Conservation (phyloP, 2,888 invertebrate genomes). For the Lasioglossum malachurum region DNA sequence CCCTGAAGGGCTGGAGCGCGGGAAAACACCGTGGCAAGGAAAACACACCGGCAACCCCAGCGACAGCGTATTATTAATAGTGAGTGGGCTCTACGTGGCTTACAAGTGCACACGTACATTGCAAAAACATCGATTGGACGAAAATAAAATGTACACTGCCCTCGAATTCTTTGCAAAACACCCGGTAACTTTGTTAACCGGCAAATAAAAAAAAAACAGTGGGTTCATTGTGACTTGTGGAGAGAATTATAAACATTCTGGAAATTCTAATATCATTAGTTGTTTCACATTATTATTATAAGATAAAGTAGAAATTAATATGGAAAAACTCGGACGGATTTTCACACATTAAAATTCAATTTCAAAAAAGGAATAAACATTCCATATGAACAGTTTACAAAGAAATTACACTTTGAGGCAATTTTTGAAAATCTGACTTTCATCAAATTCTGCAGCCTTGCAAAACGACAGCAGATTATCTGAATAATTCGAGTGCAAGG, state of each 20-base stretch:
- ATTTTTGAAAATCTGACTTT: too few species aligned
- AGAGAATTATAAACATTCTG: neutral
- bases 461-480: neutral
- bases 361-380: too few species aligned
- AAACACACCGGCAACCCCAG: neutral
- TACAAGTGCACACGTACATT: neutral
- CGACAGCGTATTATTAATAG: slow-evolving; percentile 6
- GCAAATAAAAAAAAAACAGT: too few species aligned
- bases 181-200: neutral
- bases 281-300: too few species aligned
- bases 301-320: too few species aligned
- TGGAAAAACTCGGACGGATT: too few species aligned
- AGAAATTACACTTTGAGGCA: too few species aligned
- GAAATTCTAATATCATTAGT: too few species aligned
- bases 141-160: neutral
- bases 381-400: too few species aligned
- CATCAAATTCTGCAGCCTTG: too few species aligned
- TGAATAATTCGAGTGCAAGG: neutral
- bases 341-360: too few species aligned
- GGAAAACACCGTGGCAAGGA: neutral
- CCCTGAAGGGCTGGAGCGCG: neutral
- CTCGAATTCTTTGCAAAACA: neutral
- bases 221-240: neutral
- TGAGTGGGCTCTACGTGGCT: neutral
- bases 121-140: neutral